Percentiles rank a stretch among this genome's conserved stretches.
These are phyloP conservation scores for Hofmannophila pseudospretella DNA, from an alignment of 2,888 invertebrate genomes.

Conservation along the genomic window DNA sequence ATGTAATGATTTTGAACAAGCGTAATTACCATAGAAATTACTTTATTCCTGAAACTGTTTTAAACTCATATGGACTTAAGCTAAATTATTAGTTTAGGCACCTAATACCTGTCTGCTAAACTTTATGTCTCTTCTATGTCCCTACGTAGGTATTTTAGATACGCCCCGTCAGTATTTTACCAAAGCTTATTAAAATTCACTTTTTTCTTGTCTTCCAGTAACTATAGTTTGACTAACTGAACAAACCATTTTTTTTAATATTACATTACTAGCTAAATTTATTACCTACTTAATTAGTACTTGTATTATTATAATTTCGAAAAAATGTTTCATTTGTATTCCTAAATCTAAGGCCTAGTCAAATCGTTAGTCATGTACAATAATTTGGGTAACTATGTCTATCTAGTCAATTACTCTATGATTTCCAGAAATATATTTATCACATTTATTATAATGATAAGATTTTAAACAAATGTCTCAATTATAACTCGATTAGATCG, in stretches of 20 bases:
- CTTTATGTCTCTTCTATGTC: too few relatives aligned
- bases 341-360: slow-evolving; percentile 46
- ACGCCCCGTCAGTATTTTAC: too few relatives aligned
- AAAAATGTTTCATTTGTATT: too few relatives aligned
- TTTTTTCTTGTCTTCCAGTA: slow-evolving; percentile 3
- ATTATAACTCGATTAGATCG: slow-evolving; percentile 1
- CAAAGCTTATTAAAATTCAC: not conserved
- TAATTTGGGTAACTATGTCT: slow-evolving; percentile 32
- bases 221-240: not conserved
- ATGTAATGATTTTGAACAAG: slow-evolving; percentile 9
- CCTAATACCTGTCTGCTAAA: too few relatives aligned
- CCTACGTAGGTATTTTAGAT: too few relatives aligned
- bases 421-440: slow-evolving; percentile 29
- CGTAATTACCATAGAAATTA: too few relatives aligned
- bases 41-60: too few relatives aligned
- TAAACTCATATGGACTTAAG: too few relatives aligned
- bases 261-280: too few relatives aligned
- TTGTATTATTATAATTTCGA: too few relatives aligned
- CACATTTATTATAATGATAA: slow-evolving; percentile 9
- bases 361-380: slow-evolving; percentile 25
- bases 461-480: not conserved
- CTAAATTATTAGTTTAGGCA: too few relatives aligned
- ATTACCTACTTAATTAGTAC: not conserved
- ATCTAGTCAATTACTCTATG: slow-evolving; percentile 65
- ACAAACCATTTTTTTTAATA: not conserved